Evolutionary conservation across 2,113 vertebrate species (phyloP), one percentile per base, ranked within the genome.

Genomic region (Pipra filicauda): DNA sequence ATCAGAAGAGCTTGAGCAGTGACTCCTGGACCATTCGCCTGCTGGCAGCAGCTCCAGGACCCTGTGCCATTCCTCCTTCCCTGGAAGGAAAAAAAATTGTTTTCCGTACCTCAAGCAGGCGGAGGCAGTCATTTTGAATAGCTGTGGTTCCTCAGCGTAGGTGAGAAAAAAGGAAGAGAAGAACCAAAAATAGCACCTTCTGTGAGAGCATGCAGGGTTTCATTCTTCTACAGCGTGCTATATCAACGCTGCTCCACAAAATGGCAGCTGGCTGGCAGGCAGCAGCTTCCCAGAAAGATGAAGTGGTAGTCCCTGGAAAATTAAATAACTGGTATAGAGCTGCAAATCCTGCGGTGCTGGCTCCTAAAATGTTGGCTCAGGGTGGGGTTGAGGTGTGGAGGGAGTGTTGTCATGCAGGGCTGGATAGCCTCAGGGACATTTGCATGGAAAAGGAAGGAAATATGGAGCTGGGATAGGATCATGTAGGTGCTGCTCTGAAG

Each of bases 201-300:
- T 72, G 48, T 52, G 85, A 67, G 48, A 96, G 43, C 28, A 15
- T 4, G 37, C 43, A 39, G 75, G 39, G 70, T 69, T 84, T 54
- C 85, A 88, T 74, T 77, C 79, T 91, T 80, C 66, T 35, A 23
- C n/a, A 67, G 33, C 6, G 3, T 2, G 12, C 51, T 90, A 5
- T 35, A 78, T 75, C 85, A 72, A 31, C 11, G 4, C n/a, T 0
- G 3, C 79, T 93, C 65, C 70, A 33, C 91, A 93, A 91, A 86
- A 96, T 93, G 95, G 96, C 92, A 95, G 85, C 69, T 90, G 85
- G 52, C 88, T 86, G 88, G 90, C 72, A 89, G 80, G 81, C 83
- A 66, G 76, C 74, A 78, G 72, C 76, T 87, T 72, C 86, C 21
- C 35, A 93, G 93, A 91, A 86, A 61, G 85, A 86, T 52, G 85